Conservation (phyloP, 2,888 invertebrate genomes). For the Tachina lurida region DNA sequence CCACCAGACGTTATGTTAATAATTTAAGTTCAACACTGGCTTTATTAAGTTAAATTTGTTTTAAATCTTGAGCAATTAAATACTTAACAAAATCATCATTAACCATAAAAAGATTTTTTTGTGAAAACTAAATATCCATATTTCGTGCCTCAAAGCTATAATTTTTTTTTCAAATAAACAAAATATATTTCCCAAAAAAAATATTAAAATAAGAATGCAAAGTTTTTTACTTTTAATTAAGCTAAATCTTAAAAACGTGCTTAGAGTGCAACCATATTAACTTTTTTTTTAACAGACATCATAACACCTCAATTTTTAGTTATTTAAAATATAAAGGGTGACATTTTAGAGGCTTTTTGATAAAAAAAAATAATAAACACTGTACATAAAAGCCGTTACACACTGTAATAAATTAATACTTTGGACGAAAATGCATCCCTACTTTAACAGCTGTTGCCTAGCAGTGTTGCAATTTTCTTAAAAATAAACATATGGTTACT, state of each 20-base stretch:
- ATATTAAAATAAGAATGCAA: conserved; percentile 9
- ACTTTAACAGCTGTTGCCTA: too few species aligned
- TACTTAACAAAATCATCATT: background rate
- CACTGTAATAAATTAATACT: background rate
- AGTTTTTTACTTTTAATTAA: conserved; percentile 49
- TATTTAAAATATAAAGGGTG: background rate
- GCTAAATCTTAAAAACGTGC: conserved; percentile 59
- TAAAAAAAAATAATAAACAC: background rate
- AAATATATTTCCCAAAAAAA: conserved; percentile 24
- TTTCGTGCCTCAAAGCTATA: conserved; percentile 28
- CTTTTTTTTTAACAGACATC: background rate
- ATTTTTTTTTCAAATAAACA: background rate
- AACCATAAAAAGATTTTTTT: background rate
- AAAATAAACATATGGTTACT: too few species aligned
- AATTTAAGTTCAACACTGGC: background rate
- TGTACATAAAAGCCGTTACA: background rate
- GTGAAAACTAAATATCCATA: background rate
- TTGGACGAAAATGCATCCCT: background rate
- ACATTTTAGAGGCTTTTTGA: background rate
- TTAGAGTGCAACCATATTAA: conserved; percentile 39
- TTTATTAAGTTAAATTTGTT: background rate
- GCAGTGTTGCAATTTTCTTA: too few species aligned
- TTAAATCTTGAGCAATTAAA: too few species aligned
- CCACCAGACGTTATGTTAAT: too few species aligned
- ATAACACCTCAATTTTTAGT: background rate